These are phyloP conservation scores for Proctacanthus coquilletti DNA, from an alignment of 1,140 invertebrate species.

Conservation along the genomic window DNA sequence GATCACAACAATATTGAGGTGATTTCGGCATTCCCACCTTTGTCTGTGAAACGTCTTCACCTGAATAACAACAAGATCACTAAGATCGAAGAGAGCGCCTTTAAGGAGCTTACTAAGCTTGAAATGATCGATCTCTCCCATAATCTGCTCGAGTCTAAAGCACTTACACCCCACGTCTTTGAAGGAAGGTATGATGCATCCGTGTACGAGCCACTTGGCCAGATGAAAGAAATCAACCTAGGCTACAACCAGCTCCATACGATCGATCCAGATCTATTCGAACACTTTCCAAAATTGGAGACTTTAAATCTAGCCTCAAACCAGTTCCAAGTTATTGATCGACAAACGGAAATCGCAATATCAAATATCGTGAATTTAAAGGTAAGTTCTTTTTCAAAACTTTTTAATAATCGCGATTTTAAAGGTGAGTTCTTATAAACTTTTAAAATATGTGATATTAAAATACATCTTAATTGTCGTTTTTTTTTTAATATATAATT, in stretches of 20 bases:
- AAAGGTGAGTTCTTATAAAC: neutral
- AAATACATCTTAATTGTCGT: neutral
- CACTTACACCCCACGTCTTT: conserved; percentile 44
- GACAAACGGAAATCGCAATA: conserved; percentile 42
- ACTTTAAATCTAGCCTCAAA: conserved; percentile 50
- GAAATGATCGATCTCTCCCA: conserved; percentile 48
- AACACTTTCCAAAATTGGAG: conserved; percentile 46
- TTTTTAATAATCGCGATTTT: neutral
- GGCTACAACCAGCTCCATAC: conserved; percentile 48
- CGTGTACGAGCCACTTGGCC: conserved; percentile 41
- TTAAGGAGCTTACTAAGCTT: conserved; percentile 43
- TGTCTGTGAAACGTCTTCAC: conserved; percentile 31
- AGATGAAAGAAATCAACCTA: conserved; percentile 44
- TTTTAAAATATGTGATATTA: neutral
- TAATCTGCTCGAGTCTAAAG: conserved; percentile 42
- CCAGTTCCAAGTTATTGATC: conserved; percentile 43
- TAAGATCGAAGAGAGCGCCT: conserved; percentile 40
- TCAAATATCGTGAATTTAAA: conserved; percentile 45
- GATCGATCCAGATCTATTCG: conserved; percentile 51
- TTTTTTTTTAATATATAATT: too few relatives aligned
- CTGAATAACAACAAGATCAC: conserved; percentile 38
- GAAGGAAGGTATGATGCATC: conserved; percentile 41
- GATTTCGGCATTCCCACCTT: conserved; percentile 20
- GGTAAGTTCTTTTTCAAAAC: conserved; percentile 28
- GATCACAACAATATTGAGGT: conserved; percentile 18